Evolutionary conservation across 2,888 invertebrate genomes (phyloP).

Genomic region (Orgyia antiqua): DNA sequence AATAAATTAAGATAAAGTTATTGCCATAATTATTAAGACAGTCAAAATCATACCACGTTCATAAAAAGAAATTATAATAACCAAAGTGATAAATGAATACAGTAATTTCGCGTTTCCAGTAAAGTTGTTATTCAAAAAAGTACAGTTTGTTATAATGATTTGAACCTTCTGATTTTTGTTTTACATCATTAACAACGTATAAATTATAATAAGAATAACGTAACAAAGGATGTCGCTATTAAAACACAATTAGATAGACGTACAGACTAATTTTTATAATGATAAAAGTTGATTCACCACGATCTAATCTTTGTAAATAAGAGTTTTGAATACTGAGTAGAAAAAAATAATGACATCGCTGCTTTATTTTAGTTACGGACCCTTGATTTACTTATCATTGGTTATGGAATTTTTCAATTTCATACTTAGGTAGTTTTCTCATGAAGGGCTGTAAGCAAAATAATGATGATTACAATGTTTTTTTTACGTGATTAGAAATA

Average conservation of each 20-base stretch:
- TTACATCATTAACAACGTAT: slow-evolving; percentile 31
- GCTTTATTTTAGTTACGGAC: slow-evolving; percentile 7
- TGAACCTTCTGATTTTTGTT: slow-evolving; percentile 30
- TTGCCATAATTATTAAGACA: no score
- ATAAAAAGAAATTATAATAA: no score
- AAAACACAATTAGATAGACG: slow-evolving; percentile 47
- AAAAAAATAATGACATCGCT: slow-evolving; percentile 6
- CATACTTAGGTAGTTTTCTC: slow-evolving; percentile 22
- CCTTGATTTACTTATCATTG: slow-evolving; percentile 9
- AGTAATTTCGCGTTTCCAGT: slow-evolving; percentile 1
- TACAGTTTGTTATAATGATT: slow-evolving; percentile 20
- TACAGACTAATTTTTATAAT: slow-evolving; percentile 28
- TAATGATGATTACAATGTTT: no score
- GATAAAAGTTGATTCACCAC: slow-evolving; percentile 33
- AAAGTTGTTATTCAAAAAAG: slow-evolving; percentile 7
- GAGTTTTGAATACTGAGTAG: slow-evolving; percentile 7
- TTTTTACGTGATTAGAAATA: no score
- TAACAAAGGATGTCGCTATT: slow-evolving; percentile 49
- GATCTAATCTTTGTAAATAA: slow-evolving; percentile 24
- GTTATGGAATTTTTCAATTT: slow-evolving; percentile 15
- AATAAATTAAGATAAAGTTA: no score
- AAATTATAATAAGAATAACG: slow-evolving; percentile 34
- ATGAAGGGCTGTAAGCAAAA: slow-evolving; percentile 3
- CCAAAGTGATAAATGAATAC: no score
- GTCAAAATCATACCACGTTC: no score